Base-by-base conservation (phyloP, 1,140 invertebrate species). In the Manduca sexta region DNA sequence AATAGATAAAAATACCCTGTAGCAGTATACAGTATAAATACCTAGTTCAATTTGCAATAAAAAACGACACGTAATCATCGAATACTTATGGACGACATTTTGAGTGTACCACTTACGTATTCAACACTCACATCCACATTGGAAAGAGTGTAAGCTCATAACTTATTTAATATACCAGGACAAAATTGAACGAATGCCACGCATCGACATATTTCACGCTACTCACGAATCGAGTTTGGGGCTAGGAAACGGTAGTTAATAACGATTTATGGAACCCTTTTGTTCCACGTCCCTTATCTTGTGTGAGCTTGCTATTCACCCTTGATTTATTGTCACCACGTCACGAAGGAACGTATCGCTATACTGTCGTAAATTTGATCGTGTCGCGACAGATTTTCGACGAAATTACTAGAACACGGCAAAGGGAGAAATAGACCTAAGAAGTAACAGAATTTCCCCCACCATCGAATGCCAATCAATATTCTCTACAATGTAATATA, bases 201-300 rank as follows among this genome's bases (percentile, higher is more conserved):
- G 42, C 47, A 62, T 61, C 45, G 52, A 49, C 60, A 64, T 59
- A 62, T 62, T 67, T 67, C 53, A 46, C 45, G 30, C n/a, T 49
- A 61, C 63, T 59, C 66, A 64, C 59, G 37, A 64, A 49, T 60
- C 60, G 66, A 66, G 71, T 54, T 64, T 60, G 66, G 70, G 68
- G 64, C 53, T 57, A 60, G 51, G 61, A 63, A 67, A 60, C 49
- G 61, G 71, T 74, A 77, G 68, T 83, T 79, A 78, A 80, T 80
- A 78, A 80, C 76, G 72, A 80, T 83, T 79, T 83, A 80, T 80
- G 66, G 64, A 62, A 69, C 74, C 76, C 76, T 78, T 78, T 80
- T 78, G 78, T 83, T 80, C 74, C 64, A 60, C 53, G 58, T 66
- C 73, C 67, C 69, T 78, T 80, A 83, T 83, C 76, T 80, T 8